These are phyloP conservation scores for Antigone vipio DNA, from an alignment of 2,113 vertebrate genomes.

Conservation along the genomic window DNA sequence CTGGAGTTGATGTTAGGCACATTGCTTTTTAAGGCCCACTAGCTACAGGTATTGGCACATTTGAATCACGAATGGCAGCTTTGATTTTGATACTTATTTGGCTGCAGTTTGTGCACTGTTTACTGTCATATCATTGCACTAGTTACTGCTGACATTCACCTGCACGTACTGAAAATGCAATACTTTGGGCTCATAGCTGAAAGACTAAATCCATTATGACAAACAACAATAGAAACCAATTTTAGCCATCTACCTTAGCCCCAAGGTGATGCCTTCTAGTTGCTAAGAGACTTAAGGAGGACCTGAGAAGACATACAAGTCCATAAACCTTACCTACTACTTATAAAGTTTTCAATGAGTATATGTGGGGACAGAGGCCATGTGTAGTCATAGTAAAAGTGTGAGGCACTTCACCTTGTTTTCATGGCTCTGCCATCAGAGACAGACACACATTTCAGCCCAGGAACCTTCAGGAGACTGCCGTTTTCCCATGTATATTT, in stretches of 20 bases:
- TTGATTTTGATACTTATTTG: background rate
- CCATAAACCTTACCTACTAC: background rate
- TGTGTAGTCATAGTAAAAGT: background rate
- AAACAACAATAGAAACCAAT: background rate
- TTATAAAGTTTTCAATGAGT: background rate
- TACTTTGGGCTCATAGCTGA: background rate
- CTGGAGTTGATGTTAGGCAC: background rate
- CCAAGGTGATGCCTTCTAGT: background rate
- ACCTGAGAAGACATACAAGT: background rate
- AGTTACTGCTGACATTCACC: background rate
- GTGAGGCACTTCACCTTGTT: background rate
- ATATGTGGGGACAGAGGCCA: background rate
- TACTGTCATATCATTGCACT: background rate
- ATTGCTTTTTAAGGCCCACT: background rate
- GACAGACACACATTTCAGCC: background rate
- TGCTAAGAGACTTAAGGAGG: background rate
- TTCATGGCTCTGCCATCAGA: background rate
- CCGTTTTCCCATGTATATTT: conserved; percentile 32
- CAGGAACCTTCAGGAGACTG: background rate
- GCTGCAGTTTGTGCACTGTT: background rate
- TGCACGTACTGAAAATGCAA: background rate
- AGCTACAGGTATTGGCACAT: background rate
- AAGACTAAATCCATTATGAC: background rate
- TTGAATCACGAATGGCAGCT: background rate
- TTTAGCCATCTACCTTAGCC: background rate